Conservation (phyloP, 2,113 vertebrate species). For the Passer domesticus region DNA sequence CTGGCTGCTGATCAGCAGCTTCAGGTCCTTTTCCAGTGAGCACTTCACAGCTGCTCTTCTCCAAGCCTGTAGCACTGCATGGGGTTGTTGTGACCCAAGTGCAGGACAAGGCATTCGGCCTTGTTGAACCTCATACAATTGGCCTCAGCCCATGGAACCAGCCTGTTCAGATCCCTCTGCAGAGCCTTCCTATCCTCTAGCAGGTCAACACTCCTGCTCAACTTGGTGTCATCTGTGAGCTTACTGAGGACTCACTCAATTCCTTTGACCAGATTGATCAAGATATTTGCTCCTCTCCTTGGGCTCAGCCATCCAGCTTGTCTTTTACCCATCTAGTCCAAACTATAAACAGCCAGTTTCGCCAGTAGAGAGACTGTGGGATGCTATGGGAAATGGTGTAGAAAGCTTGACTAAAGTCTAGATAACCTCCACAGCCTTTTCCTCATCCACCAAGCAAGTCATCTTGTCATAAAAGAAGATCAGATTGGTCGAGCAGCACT, state of each 20-base stretch:
- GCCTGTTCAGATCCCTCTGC: not conserved
- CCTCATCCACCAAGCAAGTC: not conserved
- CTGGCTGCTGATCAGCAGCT: not conserved
- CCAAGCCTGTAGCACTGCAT: not conserved
- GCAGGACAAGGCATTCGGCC: not conserved
- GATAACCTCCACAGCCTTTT: not conserved
- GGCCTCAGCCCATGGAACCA: not conserved
- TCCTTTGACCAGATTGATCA: too few species aligned
- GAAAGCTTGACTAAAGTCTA: not conserved
- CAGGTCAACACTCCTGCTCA: not conserved
- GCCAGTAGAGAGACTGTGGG: not conserved
- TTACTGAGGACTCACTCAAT: not conserved
- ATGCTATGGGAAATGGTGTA: not conserved
- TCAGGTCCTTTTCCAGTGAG: not conserved
- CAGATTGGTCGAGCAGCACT: not conserved
- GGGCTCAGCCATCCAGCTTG: not conserved
- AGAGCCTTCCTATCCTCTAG: not conserved
- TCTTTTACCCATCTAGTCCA: not conserved
- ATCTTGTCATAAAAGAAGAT: not conserved
- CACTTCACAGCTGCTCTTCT: not conserved
- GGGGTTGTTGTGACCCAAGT: not conserved
- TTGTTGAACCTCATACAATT: not conserved
- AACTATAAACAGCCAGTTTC: not conserved
- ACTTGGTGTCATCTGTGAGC: fast-evolving
- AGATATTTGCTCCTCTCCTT: not conserved